Evolutionary conservation across 2,888 invertebrate species (phyloP).

Genomic region (Parnassius glacialis): DNA sequence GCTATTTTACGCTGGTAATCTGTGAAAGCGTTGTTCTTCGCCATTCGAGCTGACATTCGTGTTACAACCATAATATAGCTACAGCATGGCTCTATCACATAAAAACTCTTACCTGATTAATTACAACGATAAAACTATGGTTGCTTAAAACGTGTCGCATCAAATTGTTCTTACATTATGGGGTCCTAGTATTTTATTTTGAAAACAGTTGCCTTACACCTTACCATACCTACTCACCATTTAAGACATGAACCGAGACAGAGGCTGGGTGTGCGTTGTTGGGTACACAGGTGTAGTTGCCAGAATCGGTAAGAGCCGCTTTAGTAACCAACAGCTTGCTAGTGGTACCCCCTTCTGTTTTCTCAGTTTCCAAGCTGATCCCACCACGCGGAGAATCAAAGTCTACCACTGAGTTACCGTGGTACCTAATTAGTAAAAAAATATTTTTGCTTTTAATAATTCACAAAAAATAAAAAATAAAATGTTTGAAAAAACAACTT

Average conservation of each 20-base stretch:
- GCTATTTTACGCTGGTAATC: too few species aligned
- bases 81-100: too few species aligned
- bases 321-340: constrained; percentile 92
- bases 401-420: constrained; percentile 90
- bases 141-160: too few species aligned
- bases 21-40: too few species aligned
- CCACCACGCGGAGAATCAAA: constrained; percentile 92
- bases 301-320: constrained; percentile 91
- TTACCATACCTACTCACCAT: constrained; percentile 80
- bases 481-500: too few species aligned
- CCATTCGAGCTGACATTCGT: too few species aligned
- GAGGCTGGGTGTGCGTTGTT: constrained; percentile 91
- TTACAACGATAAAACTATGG: too few species aligned
- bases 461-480: background rate
- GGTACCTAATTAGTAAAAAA: constrained; percentile 82
- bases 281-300: constrained; percentile 95
- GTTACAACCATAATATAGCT: too few species aligned
- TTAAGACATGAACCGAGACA: constrained; percentile 91
- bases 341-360: constrained; percentile 91
- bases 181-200: too few species aligned
- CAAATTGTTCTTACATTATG: too few species aligned
- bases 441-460: background rate
- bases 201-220: background rate
- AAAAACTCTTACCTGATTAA: too few species aligned
- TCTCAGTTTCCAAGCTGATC: constrained; percentile 93